A percentile compares a stretch with the other conserved stretches of the same genome.
Conservation (phyloP, 1,140 invertebrate species). For the Mactra quadrangularis region DNA sequence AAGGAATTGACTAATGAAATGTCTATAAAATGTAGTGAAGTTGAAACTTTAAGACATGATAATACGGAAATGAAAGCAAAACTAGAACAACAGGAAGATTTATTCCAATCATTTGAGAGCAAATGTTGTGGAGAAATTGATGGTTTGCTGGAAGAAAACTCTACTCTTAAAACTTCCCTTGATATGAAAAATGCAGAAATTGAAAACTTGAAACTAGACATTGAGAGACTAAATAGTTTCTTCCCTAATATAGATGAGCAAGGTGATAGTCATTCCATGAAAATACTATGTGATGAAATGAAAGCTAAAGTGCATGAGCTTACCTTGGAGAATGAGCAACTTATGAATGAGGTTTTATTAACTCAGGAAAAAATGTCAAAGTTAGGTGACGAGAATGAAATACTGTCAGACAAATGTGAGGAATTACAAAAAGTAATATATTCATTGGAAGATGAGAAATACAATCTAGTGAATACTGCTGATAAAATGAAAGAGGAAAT, state of each 20-base stretch:
- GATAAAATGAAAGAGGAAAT: slow-evolving; percentile 3
- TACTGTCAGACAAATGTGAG: slow-evolving; percentile 40
- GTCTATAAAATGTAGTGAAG: slow-evolving; percentile 2
- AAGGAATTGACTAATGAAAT: slow-evolving; percentile 16
- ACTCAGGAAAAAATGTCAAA: slow-evolving; percentile 61
- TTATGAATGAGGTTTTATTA: slow-evolving; percentile 58
- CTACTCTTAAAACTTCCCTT: slow-evolving; percentile 55
- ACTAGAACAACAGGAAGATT: neutral
- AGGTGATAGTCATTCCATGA: slow-evolving; percentile 65
- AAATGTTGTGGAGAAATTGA: slow-evolving; percentile 54
- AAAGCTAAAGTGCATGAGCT: slow-evolving; percentile 53
- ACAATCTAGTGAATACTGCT: neutral
- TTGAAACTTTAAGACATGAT: slow-evolving; percentile 4
- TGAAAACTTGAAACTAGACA: slow-evolving; percentile 24
- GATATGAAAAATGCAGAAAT: slow-evolving; percentile 57
- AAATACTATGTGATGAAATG: slow-evolving; percentile 56
- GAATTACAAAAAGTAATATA: slow-evolving; percentile 41
- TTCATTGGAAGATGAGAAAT: slow-evolving; percentile 45
- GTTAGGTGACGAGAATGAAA: slow-evolving; percentile 52
- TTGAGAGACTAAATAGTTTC: slow-evolving; percentile 26
- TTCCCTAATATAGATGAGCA: slow-evolving; percentile 52
- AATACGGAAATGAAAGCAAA: slow-evolving; percentile 36
- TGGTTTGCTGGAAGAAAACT: slow-evolving; percentile 58
- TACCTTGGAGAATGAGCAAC: slow-evolving; percentile 62
- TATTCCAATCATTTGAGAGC: slow-evolving; percentile 21